Base-by-base conservation (phyloP, 2,888 invertebrate genomes). In the Rutpela maculata region DNA sequence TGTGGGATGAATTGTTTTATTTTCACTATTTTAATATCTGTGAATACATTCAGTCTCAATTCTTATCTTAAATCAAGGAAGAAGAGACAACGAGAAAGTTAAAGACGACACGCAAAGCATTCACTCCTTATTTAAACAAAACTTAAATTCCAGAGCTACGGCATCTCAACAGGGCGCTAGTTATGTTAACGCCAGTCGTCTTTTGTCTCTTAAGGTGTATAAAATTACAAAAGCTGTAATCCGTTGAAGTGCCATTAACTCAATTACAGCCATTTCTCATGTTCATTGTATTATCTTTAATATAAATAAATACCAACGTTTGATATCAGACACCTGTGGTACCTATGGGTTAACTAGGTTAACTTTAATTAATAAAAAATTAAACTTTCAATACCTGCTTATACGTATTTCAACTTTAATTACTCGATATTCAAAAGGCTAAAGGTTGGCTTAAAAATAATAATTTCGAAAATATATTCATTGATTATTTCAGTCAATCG, bases 241-340 rank as follows among this genome's bases (percentile, higher is more conserved):
- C 22, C 35, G 26, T 35, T n/a, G 19, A 4, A 15, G 12, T 50
- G 65, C 50, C 43, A 43, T 66, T 31, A 56, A 56, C 26, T 56
- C 26, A 56, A 68, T 68, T 55, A 68, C 55, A 56, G 19, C n/a
- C 4, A 17, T 56, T 31, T n/a, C 26, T 26, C 67, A n/a, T 10
- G 67, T 26, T 56, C 67, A n/a, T 56, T 56, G 26, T 68, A 56
- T 68, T 68, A 7, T 10, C 55, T 56, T 31, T 55, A 31, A 17
- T 18, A 56, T 26, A 68, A 56, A 68, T 68, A 17, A 31, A 17
- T 56, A 1, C 43, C 12, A 22, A 22, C 22, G 56, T 68, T 68
- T 68, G 67, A 68, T 31, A 68, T 68, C n/a, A 55, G 26, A 56
- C 56, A 68, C 67, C 67, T 56, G 67, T 18, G 43, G 66, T 56